phyloP scores from a whole-genome alignment of 1,140 invertebrate species.

The Drosophila ogumai region DNA sequence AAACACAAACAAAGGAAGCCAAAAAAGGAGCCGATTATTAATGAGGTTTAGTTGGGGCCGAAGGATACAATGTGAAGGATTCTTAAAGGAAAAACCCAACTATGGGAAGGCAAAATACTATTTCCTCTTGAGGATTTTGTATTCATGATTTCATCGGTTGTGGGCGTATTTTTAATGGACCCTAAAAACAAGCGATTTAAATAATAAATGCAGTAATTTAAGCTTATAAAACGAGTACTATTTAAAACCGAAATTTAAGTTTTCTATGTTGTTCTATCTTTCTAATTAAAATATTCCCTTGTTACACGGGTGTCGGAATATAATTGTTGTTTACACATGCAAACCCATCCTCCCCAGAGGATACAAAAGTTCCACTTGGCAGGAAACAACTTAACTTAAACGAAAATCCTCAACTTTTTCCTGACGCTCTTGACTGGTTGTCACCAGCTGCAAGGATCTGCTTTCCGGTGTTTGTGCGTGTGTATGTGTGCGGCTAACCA shows the following conservation, averaged over 20 bases:
- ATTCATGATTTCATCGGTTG: conserved; percentile 17
- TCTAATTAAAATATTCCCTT: conserved; percentile 35
- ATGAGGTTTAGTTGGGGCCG: conserved; percentile 9
- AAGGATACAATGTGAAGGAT: conserved; percentile 25
- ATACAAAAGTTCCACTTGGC: conserved; percentile 18
- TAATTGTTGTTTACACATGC: conserved; percentile 8
- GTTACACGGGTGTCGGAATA: not conserved
- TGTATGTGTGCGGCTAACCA: conserved; percentile 16
- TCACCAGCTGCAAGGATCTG: conserved; percentile 30
- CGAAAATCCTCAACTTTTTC: conserved; percentile 28
- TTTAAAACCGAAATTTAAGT: not conserved
- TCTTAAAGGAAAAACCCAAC: conserved; percentile 6
- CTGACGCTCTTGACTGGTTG: conserved; percentile 9
- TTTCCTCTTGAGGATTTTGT: conserved; percentile 15
- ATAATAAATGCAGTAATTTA: not conserved
- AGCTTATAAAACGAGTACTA: not conserved
- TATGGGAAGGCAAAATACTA: conserved; percentile 3
- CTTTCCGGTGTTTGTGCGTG: not conserved
- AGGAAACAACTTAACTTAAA: conserved; percentile 31
- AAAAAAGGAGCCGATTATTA: conserved; percentile 36
- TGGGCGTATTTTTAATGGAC: not conserved
- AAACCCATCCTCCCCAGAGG: not conserved
- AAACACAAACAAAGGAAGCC: conserved; percentile 29
- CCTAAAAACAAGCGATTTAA: not conserved
- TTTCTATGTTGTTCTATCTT: not conserved